These are phyloP conservation scores for Orthonyx spaldingii DNA, from an alignment of 2,113 vertebrate genomes.

Conservation along the genomic window DNA sequence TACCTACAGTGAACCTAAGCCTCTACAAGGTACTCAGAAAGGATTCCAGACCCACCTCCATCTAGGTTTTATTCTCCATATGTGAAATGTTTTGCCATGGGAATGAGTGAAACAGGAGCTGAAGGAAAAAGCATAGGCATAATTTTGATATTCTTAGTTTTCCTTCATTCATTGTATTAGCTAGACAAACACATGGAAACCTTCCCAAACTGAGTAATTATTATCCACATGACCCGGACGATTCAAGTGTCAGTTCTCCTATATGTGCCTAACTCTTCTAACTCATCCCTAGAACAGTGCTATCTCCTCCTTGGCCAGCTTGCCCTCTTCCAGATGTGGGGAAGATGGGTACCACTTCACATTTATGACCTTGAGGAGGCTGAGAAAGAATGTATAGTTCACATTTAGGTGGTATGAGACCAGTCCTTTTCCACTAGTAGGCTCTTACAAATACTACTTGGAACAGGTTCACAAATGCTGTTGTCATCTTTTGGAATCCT, in stretches of 20 bases:
- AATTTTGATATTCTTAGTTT: neutral
- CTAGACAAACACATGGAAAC: neutral
- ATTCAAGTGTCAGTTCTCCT: neutral
- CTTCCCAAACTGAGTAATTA: neutral
- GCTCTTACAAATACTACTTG: neutral
- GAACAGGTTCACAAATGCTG: neutral
- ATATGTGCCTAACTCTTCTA: neutral
- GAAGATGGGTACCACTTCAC: neutral
- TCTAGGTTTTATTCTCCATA: neutral
- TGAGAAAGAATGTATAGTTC: neutral
- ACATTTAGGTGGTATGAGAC: neutral
- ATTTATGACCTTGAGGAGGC: neutral
- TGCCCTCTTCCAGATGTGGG: neutral
- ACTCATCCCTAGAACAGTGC: neutral
- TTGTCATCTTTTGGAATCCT: slow-evolving; percentile 10
- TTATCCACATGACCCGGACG: neutral
- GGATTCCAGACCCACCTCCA: neutral
- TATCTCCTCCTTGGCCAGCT: neutral
- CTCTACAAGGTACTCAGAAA: neutral
- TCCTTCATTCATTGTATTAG: neutral
- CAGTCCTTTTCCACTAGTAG: neutral
- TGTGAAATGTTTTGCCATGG: neutral
- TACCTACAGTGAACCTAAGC: neutral
- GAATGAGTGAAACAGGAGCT: neutral
- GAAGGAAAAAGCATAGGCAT: neutral